phyloP scores from a whole-genome alignment of 37 sponge, comb jelly and placozoan genomes.

The Ianthella basta region DNA sequence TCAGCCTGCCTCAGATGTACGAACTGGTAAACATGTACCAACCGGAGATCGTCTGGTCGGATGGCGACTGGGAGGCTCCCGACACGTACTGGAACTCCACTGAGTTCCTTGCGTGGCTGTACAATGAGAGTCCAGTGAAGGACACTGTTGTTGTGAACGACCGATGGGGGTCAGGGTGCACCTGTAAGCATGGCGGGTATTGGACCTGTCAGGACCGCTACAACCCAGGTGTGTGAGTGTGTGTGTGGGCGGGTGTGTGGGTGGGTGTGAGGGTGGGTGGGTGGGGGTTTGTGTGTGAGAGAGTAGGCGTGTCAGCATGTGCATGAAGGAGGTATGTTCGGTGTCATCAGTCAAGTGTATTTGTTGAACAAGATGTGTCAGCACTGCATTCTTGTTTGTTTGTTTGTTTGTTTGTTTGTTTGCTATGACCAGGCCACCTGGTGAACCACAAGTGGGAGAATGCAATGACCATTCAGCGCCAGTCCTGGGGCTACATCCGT shows the following conservation, averaged over 20 bases:
- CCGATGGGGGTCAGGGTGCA: slow-evolving; percentile 72
- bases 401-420: no score
- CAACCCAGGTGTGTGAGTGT: slow-evolving; percentile 62
- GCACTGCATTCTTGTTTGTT: not conserved
- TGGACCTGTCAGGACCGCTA: slow-evolving; percentile 70
- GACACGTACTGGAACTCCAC: slow-evolving; percentile 85
- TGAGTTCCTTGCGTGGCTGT: slow-evolving; percentile 84
- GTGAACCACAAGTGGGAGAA: slow-evolving; percentile 86
- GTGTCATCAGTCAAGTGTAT: no score
- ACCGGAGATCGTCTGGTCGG: slow-evolving; percentile 80
- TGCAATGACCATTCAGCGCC: slow-evolving; percentile 72
- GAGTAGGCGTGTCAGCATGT: no score
- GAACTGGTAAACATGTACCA: slow-evolving; percentile 76
- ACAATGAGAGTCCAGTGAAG: slow-evolving; percentile 88
- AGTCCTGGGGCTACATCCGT: slow-evolving; percentile 74
- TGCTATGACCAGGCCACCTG: slow-evolving; percentile 36
- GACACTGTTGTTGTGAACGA: slow-evolving; percentile 85
- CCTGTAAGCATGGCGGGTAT: slow-evolving; percentile 77
- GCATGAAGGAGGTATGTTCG: no score
- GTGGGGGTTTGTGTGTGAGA: no score
- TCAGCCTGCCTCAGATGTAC: slow-evolving; percentile 64
- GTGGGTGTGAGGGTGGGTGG: not conserved
- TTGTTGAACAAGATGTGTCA: no score
- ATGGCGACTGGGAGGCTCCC: slow-evolving; percentile 85
- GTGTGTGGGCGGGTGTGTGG: not conserved